Evolutionary conservation across 2,888 invertebrate genomes (phyloP).

Genomic region (Pterostichus niger): DNA sequence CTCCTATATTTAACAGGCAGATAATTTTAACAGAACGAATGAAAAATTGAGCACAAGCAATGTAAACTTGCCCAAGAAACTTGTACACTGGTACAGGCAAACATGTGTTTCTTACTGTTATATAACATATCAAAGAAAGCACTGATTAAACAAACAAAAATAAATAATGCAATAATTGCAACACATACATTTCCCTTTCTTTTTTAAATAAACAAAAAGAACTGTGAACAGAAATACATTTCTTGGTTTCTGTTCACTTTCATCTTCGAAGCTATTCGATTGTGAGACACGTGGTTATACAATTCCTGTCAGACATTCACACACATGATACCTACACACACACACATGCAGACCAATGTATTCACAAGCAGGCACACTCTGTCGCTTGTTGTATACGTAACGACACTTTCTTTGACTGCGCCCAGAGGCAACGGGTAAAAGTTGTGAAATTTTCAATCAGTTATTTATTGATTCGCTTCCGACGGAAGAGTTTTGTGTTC

Average conservation of each 20-base stretch:
- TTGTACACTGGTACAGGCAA: too few relatives aligned
- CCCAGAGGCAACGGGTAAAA: conserved; percentile 55
- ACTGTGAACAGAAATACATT: neutral
- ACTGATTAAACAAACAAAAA: too few relatives aligned
- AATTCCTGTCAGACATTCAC: conserved; percentile 33
- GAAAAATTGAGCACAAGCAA: too few relatives aligned
- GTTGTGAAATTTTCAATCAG: conserved; percentile 56
- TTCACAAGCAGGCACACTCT: conserved; percentile 7
- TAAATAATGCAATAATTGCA: too few relatives aligned
- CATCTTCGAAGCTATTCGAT: conserved; percentile 55
- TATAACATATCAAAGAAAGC: too few relatives aligned
- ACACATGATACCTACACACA: neutral
- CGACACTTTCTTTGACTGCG: conserved; percentile 54
- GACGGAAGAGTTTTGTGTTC: conserved; percentile 15
- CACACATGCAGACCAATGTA: conserved; percentile 36
- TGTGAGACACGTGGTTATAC: conserved; percentile 56
- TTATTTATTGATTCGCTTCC: conserved; percentile 19
- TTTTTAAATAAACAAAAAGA: conserved; percentile 1
- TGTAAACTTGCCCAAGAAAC: too few relatives aligned
- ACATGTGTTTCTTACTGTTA: too few relatives aligned
- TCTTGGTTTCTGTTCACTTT: neutral
- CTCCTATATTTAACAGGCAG: too few relatives aligned
- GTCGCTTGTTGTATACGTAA: conserved; percentile 13
- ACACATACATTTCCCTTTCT: neutral
- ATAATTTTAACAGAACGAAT: too few relatives aligned